Percentiles rank a stretch among this genome's conserved stretches.
Evolutionary conservation across 2,113 vertebrate species (phyloP).

Genomic region (Potamarius usumacintae): DNA sequence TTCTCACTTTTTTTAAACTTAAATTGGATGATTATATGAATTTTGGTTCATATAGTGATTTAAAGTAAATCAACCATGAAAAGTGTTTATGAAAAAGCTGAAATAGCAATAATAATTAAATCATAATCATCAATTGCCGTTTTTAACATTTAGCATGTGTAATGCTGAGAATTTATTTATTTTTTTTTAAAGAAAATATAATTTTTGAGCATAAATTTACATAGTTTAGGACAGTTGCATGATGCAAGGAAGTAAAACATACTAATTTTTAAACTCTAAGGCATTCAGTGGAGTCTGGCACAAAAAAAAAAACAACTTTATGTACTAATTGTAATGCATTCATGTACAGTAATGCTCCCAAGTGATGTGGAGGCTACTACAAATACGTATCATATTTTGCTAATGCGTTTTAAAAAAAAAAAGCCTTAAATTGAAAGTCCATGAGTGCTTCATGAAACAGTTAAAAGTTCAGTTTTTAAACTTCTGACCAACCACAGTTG

Average conservation of each 20-base stretch:
- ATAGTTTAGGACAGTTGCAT: background rate
- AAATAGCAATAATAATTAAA: background rate
- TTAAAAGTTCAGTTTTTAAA: constrained; percentile 25
- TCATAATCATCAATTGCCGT: background rate
- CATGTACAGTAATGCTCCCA: background rate
- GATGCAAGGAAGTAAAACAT: background rate
- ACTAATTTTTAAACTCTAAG: background rate
- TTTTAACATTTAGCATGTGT: background rate
- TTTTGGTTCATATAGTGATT: background rate
- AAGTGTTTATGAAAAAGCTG: too few relatives aligned
- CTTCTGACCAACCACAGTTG: background rate
- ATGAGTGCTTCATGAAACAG: too few relatives aligned
- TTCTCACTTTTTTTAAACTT: background rate
- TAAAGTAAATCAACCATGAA: too few relatives aligned
- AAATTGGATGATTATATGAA: background rate
- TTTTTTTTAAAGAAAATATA: background rate
- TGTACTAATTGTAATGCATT: background rate
- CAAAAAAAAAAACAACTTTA: too few relatives aligned
- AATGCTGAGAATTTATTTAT: background rate
- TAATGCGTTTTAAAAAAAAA: background rate
- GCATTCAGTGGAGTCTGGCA: background rate
- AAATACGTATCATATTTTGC: too few relatives aligned
- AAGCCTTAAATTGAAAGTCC: background rate
- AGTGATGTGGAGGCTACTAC: too few relatives aligned
- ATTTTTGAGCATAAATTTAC: background rate